phyloP scores from a whole-genome alignment of 2,113 vertebrate species.

The Gila orcuttii region DNA sequence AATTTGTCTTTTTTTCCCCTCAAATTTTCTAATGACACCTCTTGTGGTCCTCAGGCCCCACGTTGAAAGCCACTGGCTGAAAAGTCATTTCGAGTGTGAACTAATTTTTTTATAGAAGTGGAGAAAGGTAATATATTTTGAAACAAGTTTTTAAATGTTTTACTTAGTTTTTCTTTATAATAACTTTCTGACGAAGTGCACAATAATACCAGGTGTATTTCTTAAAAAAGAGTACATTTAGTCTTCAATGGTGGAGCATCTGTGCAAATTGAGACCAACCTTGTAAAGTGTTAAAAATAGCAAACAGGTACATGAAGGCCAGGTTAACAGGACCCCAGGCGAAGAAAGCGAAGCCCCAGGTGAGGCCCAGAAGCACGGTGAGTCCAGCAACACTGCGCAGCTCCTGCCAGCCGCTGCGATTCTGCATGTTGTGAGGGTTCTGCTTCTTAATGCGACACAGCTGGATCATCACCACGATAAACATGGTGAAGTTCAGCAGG shows the following conservation, averaged over 20 bases:
- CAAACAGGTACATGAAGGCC: slow-evolving; percentile 92
- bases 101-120: too few relatives aligned
- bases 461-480: slow-evolving; percentile 92
- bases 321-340: slow-evolving; percentile 88
- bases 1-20: not conserved
- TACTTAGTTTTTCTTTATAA: not conserved
- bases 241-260: not conserved
- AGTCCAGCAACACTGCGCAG: slow-evolving; percentile 87
- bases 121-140: too few relatives aligned
- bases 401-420: slow-evolving; percentile 86
- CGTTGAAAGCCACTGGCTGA: too few relatives aligned
- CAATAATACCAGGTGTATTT: not conserved
- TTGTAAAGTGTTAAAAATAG: slow-evolving; percentile 95
- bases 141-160: not conserved
- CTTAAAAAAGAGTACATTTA: not conserved
- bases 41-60: too few relatives aligned
- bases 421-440: slow-evolving; percentile 85
- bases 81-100: too few relatives aligned
- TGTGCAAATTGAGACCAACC: slow-evolving; percentile 74
- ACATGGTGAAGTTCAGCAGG: slow-evolving; percentile 90
- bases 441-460: slow-evolving; percentile 89
- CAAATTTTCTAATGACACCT: too few relatives aligned
- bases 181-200: not conserved
- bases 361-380: slow-evolving; percentile 90
- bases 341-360: slow-evolving; percentile 96